Evolutionary conservation across 2,888 invertebrate genomes (phyloP).

Genomic region (Caenorhabditis wallacei): DNA sequence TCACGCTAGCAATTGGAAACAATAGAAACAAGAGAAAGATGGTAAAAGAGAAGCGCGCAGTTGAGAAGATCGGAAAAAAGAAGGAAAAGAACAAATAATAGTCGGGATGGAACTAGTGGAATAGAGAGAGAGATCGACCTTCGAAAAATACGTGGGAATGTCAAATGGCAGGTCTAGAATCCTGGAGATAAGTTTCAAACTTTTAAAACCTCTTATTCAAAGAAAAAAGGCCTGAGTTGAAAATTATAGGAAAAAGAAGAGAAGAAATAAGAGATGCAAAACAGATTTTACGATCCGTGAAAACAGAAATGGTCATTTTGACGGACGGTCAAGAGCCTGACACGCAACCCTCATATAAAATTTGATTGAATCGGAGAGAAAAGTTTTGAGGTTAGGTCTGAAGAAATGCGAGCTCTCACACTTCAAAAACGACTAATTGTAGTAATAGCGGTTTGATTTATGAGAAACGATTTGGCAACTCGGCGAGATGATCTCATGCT

Average conservation of each 20-base stretch:
- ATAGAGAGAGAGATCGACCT: slow-evolving; percentile 22
- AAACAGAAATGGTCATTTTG: slow-evolving; percentile 19
- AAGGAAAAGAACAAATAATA: slow-evolving; percentile 35
- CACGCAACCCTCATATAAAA: not conserved
- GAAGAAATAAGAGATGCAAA: not conserved
- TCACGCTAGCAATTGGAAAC: slow-evolving; percentile 33
- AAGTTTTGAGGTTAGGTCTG: not conserved
- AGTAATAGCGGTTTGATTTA: slow-evolving; percentile 35
- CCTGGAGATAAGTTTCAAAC: not conserved
- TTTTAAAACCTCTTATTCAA: not conserved
- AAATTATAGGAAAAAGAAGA: not conserved
- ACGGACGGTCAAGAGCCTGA: slow-evolving; percentile 16
- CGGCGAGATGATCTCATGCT: slow-evolving; percentile 9
- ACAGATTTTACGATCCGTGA: slow-evolving; percentile 29
- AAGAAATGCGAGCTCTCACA: not conserved
- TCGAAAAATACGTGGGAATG: slow-evolving; percentile 41
- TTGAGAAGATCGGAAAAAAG: slow-evolving; percentile 42
- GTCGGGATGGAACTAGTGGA: not conserved
- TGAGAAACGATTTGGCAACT: slow-evolving; percentile 25
- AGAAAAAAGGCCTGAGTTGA: too few species aligned
- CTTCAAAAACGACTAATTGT: slow-evolving; percentile 40
- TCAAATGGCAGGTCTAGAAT: not conserved
- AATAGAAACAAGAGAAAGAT: slow-evolving; percentile 16
- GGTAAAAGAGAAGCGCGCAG: slow-evolving; percentile 32
- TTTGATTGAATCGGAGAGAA: slow-evolving; percentile 8